phyloP scores from a whole-genome alignment of 1,140 invertebrate species.

The Trissolcus basalis region DNA sequence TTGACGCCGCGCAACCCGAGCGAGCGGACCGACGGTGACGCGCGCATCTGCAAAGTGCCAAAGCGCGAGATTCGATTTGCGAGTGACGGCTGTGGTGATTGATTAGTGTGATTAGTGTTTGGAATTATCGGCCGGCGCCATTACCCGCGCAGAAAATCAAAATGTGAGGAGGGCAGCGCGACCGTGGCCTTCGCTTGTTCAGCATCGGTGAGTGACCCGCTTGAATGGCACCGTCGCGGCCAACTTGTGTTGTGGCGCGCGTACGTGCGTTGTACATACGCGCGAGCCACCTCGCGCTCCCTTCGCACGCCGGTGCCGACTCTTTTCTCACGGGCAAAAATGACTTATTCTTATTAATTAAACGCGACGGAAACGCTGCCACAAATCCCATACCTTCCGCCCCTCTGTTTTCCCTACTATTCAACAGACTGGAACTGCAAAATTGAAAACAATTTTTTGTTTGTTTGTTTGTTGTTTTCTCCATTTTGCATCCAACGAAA shows the following conservation, averaged over 20 bases:
- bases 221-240: slow-evolving; percentile 53
- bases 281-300: slow-evolving; percentile 28
- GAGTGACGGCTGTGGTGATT: background rate
- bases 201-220: slow-evolving; percentile 62
- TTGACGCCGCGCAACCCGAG: slow-evolving; percentile 35
- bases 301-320: slow-evolving; percentile 36
- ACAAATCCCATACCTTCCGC: background rate
- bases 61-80: background rate
- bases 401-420: too few relatives aligned
- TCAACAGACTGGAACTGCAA: too few relatives aligned
- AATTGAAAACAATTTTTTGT: too few relatives aligned
- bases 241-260: slow-evolving; percentile 20
- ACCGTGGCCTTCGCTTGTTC: slow-evolving; percentile 46
- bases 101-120: background rate
- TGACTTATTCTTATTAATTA: slow-evolving; percentile 59
- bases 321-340: slow-evolving; percentile 65
- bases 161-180: slow-evolving; percentile 14
- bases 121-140: background rate
- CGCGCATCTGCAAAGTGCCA: background rate
- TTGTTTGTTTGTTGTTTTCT: too few relatives aligned
- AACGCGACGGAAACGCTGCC: slow-evolving; percentile 30
- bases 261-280: slow-evolving; percentile 17
- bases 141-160: background rate
- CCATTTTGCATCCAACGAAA: too few relatives aligned
- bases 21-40: slow-evolving; percentile 5